phyloP scores from a whole-genome alignment of 2,113 vertebrate genomes.

The Lanius ludovicianus region DNA sequence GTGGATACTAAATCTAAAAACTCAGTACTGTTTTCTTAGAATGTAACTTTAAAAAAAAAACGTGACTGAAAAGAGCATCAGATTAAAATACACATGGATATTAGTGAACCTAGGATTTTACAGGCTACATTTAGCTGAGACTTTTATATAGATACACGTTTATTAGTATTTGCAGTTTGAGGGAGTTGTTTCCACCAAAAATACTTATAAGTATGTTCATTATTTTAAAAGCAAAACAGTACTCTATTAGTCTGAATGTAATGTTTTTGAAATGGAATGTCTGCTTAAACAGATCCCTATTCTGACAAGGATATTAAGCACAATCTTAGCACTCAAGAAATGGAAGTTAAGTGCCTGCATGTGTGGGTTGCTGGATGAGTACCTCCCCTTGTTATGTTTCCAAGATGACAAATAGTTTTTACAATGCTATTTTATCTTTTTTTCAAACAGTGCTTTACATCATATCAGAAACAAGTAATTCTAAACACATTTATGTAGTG shows the following conservation, averaged over 20 bases:
- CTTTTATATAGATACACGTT: neutral
- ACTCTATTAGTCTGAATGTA: neutral
- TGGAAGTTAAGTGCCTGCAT: neutral
- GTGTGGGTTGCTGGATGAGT: neutral
- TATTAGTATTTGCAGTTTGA: constrained; percentile 19
- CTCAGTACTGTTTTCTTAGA: constrained; percentile 59
- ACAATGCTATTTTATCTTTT: neutral
- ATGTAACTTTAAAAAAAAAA: constrained; percentile 54
- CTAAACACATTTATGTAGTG: constrained; percentile 39
- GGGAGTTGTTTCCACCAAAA: constrained; percentile 18
- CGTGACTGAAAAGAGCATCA: constrained; percentile 67
- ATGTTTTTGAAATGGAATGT: neutral
- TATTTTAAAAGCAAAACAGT: neutral
- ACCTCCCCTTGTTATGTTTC: neutral
- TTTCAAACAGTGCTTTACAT: neutral
- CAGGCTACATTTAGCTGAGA: constrained; percentile 4
- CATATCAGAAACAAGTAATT: constrained; percentile 34
- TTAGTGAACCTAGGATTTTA: constrained; percentile 47
- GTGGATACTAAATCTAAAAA: constrained; percentile 69
- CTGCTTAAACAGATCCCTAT: neutral
- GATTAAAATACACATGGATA: constrained; percentile 59
- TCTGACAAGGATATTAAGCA: neutral
- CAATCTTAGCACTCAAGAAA: neutral
- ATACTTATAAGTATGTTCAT: neutral
- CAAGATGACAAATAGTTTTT: neutral